Conservation (phyloP, 2,113 vertebrate genomes). For the Todiramphus saurophagus region DNA sequence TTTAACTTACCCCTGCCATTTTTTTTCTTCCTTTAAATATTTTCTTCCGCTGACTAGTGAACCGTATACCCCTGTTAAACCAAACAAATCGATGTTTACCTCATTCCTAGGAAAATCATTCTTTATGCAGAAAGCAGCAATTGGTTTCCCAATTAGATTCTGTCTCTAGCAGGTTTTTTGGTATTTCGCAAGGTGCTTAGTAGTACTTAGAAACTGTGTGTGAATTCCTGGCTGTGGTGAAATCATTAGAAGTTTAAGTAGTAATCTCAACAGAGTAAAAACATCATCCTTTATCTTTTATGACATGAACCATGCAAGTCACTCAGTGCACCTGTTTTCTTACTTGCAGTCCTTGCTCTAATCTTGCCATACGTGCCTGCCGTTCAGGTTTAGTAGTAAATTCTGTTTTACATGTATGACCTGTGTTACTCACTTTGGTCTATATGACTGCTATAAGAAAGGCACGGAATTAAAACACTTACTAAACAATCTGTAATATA, state of each 20-base stretch:
- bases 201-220: background rate
- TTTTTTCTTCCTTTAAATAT: background rate
- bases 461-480: background rate
- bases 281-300: background rate
- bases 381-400: background rate
- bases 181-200: background rate
- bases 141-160: background rate
- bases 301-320: background rate
- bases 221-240: background rate
- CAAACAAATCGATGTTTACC: background rate
- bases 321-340: background rate
- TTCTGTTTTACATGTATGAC: background rate
- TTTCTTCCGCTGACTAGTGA: background rate
- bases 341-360: background rate
- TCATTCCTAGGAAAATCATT: background rate
- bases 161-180: background rate
- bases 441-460: background rate
- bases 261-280: background rate
- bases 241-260: background rate
- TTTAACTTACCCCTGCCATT: background rate
- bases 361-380: background rate
- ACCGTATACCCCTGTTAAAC: background rate
- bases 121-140: background rate
- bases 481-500: background rate
- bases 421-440: background rate